Evolutionary conservation across 2,888 invertebrate species (phyloP).

Genomic region (Himalopsyche anomala): DNA sequence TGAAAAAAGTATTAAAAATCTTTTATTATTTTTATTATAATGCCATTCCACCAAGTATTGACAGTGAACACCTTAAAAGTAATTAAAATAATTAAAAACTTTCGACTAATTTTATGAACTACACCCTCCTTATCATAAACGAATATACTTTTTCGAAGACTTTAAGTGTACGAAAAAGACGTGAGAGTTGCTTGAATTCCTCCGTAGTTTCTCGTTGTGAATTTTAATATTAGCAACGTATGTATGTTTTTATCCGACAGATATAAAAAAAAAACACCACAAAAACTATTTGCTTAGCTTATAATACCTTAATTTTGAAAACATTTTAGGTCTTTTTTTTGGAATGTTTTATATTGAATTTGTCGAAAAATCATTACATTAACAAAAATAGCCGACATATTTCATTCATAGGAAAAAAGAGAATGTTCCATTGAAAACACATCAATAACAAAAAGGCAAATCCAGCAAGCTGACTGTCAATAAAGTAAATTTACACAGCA

Average conservation of each 20-base stretch:
- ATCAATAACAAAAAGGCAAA: conserved; percentile 48
- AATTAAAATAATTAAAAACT: too few species aligned
- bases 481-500: conserved; percentile 18
- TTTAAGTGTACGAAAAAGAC: conserved; percentile 6
- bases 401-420: neutral
- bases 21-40: too few species aligned
- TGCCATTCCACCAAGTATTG: too few species aligned
- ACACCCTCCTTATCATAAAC: neutral
- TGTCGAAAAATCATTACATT: too few species aligned
- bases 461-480: conserved; percentile 7
- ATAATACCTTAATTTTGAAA: too few species aligned
- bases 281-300: too few species aligned
- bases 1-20: too few species aligned
- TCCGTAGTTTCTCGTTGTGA: neutral
- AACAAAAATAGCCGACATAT: neutral
- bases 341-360: too few species aligned
- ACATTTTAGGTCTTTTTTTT: too few species aligned
- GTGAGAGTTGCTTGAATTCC: conserved; percentile 19
- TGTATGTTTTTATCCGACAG: too few species aligned
- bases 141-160: conserved; percentile 6
- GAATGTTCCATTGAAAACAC: conserved; percentile 15
- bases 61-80: too few species aligned
- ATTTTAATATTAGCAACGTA: neutral
- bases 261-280: too few species aligned
- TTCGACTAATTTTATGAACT: neutral